Percentiles rank a stretch among this genome's conserved stretches.
These are phyloP conservation scores for Oasisia sp. DNA, from an alignment of 2,888 invertebrate genomes.

Conservation along the genomic window DNA sequence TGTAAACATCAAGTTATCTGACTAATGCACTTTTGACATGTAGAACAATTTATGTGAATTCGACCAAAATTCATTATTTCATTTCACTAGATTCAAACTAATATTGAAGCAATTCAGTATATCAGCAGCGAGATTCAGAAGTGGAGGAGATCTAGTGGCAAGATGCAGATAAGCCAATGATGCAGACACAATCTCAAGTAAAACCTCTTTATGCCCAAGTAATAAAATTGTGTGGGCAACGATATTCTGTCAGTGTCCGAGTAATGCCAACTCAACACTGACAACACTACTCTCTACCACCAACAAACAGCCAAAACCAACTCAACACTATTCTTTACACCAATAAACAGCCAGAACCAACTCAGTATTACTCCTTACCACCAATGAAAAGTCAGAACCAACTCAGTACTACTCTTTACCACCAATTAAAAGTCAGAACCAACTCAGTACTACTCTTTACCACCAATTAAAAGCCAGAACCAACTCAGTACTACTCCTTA, in stretches of 20 bases:
- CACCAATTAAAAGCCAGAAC: neutral
- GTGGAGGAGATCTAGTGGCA: neutral
- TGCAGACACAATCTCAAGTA: neutral
- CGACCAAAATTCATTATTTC: neutral
- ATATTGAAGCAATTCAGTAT: neutral
- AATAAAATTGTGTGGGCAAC: neutral
- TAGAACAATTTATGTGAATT: neutral
- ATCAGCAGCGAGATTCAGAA: neutral
- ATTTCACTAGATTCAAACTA: neutral
- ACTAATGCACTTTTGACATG: neutral
- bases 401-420: neutral
- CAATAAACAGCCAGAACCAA: neutral
- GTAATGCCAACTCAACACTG: neutral
- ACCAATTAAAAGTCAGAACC: neutral
- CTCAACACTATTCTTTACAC: neutral
- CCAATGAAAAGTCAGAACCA: neutral
- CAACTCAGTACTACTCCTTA: neutral
- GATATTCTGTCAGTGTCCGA: neutral
- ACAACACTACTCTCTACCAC: neutral
- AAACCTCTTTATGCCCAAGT: neutral
- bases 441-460: neutral
- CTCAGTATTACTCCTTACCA: neutral
- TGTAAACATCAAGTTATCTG: neutral
- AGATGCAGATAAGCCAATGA: neutral
- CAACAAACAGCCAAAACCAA: neutral